Conservation (phyloP, 2,888 invertebrate species). For the Pogonocherus hispidulus region DNA sequence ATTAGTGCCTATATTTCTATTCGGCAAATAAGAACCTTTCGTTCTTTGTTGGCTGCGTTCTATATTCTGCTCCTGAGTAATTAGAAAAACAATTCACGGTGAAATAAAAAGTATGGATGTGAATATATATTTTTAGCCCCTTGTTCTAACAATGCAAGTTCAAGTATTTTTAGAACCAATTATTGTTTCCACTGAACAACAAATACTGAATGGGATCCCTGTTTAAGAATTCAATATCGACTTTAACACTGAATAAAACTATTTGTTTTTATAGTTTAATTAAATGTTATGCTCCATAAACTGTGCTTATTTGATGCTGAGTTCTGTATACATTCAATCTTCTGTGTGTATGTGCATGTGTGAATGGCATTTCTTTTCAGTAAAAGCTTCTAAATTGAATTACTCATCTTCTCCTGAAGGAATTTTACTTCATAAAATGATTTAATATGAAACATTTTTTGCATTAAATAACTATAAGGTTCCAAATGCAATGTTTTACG, state of each 20-base stretch:
- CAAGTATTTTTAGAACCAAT: conserved; percentile 19
- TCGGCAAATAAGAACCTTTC: neutral
- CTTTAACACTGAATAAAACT: conserved; percentile 3
- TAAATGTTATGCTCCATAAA: conserved; percentile 25
- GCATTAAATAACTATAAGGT: too few species aligned
- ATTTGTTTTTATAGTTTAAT: conserved; percentile 29
- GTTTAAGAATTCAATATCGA: conserved; percentile 4
- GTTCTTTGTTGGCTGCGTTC: conserved; percentile 1
- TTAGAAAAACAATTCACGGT: conserved; percentile 4
- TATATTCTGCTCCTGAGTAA: conserved; percentile 16
- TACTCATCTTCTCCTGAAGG: too few species aligned
- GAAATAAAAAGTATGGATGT: conserved; percentile 21
- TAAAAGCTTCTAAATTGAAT: neutral
- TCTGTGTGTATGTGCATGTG: conserved; percentile 11
- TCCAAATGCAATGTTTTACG: too few species aligned
- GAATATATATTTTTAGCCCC: conserved; percentile 15
- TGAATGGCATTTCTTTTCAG: neutral
- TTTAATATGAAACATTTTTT: too few species aligned
- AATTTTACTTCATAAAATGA: too few species aligned
- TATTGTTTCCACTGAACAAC: conserved; percentile 16
- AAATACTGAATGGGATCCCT: conserved; percentile 9
- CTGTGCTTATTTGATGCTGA: neutral
- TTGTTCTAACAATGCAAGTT: conserved; percentile 5
- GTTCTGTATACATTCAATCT: neutral
- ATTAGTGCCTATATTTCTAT: neutral